These are phyloP conservation scores for Glaucomys volans DNA, from an alignment of 2,113 vertebrate genomes.

Conservation along the genomic window DNA sequence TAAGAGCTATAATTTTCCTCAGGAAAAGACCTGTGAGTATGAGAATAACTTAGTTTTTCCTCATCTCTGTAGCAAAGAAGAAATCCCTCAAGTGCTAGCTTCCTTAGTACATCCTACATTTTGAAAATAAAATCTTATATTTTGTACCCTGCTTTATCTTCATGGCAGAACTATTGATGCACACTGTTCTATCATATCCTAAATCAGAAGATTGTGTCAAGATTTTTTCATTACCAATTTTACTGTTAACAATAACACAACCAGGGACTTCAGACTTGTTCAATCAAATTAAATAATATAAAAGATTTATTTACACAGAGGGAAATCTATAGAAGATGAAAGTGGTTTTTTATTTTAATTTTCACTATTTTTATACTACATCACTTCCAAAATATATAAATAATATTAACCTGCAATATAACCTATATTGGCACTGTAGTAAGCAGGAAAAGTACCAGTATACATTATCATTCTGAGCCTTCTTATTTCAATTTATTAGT, in stretches of 20 bases:
- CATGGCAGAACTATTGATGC: not conserved
- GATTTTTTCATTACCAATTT: not conserved
- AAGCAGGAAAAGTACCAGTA: not conserved
- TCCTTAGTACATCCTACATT: not conserved
- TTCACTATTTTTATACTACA: not conserved
- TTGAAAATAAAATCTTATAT: not conserved
- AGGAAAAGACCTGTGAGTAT: too few relatives aligned
- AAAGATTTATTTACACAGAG: not conserved
- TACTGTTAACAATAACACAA: constrained; percentile 23
- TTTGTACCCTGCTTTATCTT: not conserved
- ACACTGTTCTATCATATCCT: not conserved
- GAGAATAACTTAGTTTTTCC: too few relatives aligned
- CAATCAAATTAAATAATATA: not conserved
- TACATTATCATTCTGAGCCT: not conserved
- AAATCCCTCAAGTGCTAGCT: not conserved
- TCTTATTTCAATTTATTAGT: not conserved
- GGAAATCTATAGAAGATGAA: not conserved
- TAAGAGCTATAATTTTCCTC: too few relatives aligned
- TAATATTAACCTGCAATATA: not conserved
- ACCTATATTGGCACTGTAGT: not conserved
- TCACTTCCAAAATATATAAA: not conserved
- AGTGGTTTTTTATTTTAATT: not conserved
- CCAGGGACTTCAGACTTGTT: not conserved
- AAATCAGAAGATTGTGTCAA: not conserved
- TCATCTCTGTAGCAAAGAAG: not conserved